Evolutionary conservation across 2,888 invertebrate genomes (phyloP), one percentile per base, ranked within the genome.

Genomic region (Leucophenga maculata): DNA sequence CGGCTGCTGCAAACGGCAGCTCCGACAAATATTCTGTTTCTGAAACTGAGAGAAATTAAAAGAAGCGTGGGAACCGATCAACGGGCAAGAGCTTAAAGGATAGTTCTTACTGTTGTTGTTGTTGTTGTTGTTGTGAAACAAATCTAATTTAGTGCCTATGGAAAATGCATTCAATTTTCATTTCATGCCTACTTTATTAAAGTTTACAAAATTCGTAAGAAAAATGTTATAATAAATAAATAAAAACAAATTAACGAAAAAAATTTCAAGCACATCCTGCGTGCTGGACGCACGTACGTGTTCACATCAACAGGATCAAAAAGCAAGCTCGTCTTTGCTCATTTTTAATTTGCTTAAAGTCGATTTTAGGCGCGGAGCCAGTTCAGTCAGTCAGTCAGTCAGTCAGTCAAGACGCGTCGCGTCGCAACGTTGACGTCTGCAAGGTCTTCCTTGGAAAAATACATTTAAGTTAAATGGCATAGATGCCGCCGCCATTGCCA

Each of bases 1-100:
- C 62, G 2, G 50, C 50, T 50, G 50, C 50, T 3, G n/a, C n/a
- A 14, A 46, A 64, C 48, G 50, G 50, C 50, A 39, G 39, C 39
- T 39, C 11, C 39, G 1, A 8, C 39, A 50, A n/a, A 50, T 50
- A 14, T 50, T 1, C 6, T 48, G 4, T 48, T 48, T 48, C 11
- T 50, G 26, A 26, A 26, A 26, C 26, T 31, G 14, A 46, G 6
- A 64, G 22, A 64, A 74, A 73, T 72, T 76, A 71, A 76, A 72
- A 76, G 77, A 77, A 85, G 85, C 84, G 84, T 84, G 84, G 84
- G 84, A 84, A 84, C 82, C 64, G 60, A 54, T 22, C 39, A 18
- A 13, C 52, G 55, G 4, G 26, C 26, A 9, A 1, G 32, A 32
- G 6, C 18, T 11, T 50, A n/a, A 50, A 18, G 13, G 50, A 50